These are phyloP conservation scores for Nycticebus coucang DNA, from an alignment of 2,113 vertebrate species.

Conservation along the genomic window DNA sequence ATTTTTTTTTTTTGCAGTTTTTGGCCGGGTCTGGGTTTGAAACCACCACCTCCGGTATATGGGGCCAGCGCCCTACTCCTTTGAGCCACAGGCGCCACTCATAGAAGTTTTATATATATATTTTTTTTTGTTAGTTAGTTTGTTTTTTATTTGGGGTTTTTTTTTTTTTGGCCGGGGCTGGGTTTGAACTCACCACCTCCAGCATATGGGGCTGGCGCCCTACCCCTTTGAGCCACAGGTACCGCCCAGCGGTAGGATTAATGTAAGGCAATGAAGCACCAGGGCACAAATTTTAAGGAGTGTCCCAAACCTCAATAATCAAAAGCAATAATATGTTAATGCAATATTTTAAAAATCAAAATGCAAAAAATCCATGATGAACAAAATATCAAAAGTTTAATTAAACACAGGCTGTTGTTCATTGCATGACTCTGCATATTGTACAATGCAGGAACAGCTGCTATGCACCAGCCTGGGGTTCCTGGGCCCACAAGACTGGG, in stretches of 20 bases:
- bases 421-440: neutral
- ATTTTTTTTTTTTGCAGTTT: neutral
- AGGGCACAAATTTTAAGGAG: neutral
- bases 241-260: neutral
- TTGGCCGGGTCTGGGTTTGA: no score
- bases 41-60: no score
- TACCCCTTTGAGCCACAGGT: no score
- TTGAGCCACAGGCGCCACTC: no score
- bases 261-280: neutral
- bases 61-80: no score
- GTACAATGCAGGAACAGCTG: neutral
- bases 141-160: no score
- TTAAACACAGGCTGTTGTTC: neutral
- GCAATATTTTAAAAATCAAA: neutral
- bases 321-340: neutral
- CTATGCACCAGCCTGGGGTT: neutral
- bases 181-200: no score
- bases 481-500: neutral
- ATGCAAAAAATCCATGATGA: neutral
- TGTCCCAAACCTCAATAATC: neutral
- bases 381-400: neutral
- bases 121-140: no score
- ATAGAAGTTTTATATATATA: no score
- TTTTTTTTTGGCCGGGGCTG: no score
- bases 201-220: no score